Evolutionary conservation across 2,113 vertebrate species (phyloP).

Genomic region (Apistogramma diplotaenia): DNA sequence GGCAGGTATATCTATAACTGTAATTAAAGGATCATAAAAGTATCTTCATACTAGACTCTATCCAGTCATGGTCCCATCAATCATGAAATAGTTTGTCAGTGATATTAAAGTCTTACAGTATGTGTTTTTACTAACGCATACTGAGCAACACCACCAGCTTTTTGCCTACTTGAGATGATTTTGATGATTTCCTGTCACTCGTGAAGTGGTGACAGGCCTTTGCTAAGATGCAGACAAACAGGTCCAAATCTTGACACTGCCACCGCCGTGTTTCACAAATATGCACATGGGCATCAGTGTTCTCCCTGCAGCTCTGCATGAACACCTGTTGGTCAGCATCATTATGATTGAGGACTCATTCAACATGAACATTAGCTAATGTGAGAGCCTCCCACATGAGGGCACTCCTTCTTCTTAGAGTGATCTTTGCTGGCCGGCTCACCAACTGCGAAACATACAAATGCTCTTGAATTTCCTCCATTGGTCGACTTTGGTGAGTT

Average conservation of each 20-base stretch:
- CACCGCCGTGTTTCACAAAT: not conserved
- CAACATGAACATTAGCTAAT: not conserved
- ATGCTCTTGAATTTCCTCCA: not conserved
- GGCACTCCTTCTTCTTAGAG: not conserved
- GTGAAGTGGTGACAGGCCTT: too few relatives aligned
- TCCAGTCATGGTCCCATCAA: not conserved
- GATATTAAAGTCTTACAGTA: not conserved
- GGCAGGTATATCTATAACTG: not conserved
- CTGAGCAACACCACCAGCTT: too few relatives aligned
- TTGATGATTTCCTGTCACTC: too few relatives aligned
- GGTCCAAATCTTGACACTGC: not conserved
- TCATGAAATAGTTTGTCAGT: not conserved
- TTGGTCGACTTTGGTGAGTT: accelerated
- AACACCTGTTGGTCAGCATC: not conserved
- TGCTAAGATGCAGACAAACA: too few relatives aligned
- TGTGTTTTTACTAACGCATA: not conserved
- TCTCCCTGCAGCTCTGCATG: not conserved
- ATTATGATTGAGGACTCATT: not conserved
- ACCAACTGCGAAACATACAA: accelerated
- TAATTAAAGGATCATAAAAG: not conserved
- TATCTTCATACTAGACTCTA: not conserved
- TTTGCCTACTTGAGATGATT: too few relatives aligned
- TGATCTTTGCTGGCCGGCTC: not conserved
- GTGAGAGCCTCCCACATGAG: not conserved
- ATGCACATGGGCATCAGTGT: not conserved